Evolutionary conservation across 1,140 invertebrate species (phyloP).

Genomic region (Druon quercuslanigerum): DNA sequence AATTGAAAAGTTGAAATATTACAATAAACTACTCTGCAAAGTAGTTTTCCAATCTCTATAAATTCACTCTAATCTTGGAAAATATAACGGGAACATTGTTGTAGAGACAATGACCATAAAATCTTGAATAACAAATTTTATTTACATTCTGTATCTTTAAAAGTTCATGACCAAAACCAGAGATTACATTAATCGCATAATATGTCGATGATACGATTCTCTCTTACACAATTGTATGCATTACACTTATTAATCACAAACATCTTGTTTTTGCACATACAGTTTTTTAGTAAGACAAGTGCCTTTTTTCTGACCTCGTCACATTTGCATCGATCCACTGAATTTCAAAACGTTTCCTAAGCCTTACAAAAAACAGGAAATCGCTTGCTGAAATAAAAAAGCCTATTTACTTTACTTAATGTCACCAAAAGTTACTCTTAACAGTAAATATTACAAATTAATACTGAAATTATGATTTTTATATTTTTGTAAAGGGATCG

Average conservation of each 20-base stretch:
- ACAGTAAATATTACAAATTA: neutral
- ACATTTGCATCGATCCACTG: neutral
- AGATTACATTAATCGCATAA: slow-evolving; percentile 33
- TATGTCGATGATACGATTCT: slow-evolving; percentile 22
- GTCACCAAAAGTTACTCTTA: no score
- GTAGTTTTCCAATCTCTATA: no score
- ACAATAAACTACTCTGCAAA: no score
- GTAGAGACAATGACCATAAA: neutral
- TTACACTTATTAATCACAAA: slow-evolving; percentile 22
- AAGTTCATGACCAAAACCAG: slow-evolving; percentile 61
- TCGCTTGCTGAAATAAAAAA: no score
- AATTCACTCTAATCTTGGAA: no score
- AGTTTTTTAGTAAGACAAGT: neutral
- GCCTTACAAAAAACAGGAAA: neutral
- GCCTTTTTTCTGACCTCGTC: neutral
- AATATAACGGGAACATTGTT: no score
- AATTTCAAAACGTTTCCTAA: neutral
- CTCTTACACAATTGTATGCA: slow-evolving; percentile 5
- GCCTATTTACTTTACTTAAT: no score
- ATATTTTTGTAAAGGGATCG: neutral
- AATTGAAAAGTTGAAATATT: no score
- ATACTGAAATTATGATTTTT: neutral
- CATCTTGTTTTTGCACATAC: slow-evolving; percentile 5
- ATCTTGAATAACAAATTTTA: slow-evolving; percentile 70
- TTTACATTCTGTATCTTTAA: slow-evolving; percentile 66